phyloP scores from a whole-genome alignment of 2,113 vertebrate species.

The Alligator sinensis region DNA sequence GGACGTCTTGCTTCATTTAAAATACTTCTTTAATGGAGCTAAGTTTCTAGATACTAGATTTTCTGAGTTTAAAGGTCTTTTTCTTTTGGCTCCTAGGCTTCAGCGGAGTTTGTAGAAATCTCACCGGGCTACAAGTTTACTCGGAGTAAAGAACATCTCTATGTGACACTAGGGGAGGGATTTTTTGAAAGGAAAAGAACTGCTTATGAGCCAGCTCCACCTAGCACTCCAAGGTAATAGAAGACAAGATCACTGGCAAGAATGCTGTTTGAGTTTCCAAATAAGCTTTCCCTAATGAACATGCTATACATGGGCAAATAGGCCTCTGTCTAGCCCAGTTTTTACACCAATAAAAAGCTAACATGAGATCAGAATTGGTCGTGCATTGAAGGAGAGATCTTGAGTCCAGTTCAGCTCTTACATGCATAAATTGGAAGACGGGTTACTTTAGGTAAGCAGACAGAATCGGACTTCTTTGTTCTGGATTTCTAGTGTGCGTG shows the following conservation, averaged over 20 bases:
- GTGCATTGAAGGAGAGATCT: not conserved
- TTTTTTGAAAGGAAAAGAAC: conserved; percentile 40
- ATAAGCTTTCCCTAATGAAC: not conserved
- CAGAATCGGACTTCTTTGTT: not conserved
- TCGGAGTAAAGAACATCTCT: conserved; percentile 58
- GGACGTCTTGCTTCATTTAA: not conserved
- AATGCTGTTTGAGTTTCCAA: not conserved
- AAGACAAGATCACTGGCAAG: not conserved
- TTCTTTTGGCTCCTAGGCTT: conserved; percentile 2
- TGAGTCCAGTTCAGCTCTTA: not conserved
- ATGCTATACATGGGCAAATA: not conserved
- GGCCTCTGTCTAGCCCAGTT: not conserved
- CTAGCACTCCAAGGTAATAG: conserved; percentile 1
- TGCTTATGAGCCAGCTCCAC: not conserved
- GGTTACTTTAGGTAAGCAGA: not conserved
- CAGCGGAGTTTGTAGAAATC: conserved; percentile 40
- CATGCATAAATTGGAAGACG: not conserved
- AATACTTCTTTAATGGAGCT: not conserved
- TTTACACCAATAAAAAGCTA: not conserved
- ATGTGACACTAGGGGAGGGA: conserved; percentile 63
- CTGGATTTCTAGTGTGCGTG: not conserved
- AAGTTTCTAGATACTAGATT: not conserved
- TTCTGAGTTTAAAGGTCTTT: not conserved
- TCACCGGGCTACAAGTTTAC: conserved; percentile 62
- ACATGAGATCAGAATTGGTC: not conserved